A percentile compares a stretch with the other conserved stretches of the same genome.
Evolutionary conservation across 1,140 invertebrate species (phyloP).

Genomic region (Zaprionus lachaisei): DNA sequence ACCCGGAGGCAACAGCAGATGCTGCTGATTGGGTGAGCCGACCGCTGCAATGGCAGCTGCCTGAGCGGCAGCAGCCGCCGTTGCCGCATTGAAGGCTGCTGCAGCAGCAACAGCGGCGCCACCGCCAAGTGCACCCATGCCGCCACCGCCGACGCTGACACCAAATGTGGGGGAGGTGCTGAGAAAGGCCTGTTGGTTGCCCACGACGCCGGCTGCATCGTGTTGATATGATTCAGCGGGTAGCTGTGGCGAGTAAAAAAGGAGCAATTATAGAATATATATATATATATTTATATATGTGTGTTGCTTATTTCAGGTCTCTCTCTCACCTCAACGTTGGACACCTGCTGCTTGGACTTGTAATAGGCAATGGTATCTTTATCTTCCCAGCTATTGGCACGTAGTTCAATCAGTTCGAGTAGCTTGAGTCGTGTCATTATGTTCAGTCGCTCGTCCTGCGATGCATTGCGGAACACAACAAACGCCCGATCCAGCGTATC

Average conservation of each 20-base stretch:
- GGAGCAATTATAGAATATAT: background rate
- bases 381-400: constrained; percentile 93
- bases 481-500: constrained; percentile 89
- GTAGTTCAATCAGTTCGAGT: constrained; percentile 94
- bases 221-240: constrained; percentile 71
- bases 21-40: constrained; percentile 79
- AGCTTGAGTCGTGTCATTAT: constrained; percentile 92
- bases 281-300: background rate
- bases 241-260: constrained; percentile 37
- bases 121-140: constrained; percentile 41
- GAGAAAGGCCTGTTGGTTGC: constrained; percentile 73
- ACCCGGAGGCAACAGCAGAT: constrained; percentile 88
- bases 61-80: constrained; percentile 70
- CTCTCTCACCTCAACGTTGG: constrained; percentile 88
- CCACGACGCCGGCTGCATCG: constrained; percentile 58
- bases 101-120: constrained; percentile 42
- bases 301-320: background rate
- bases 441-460: constrained; percentile 92
- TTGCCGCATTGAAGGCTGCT: constrained; percentile 72
- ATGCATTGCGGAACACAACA: constrained; percentile 93
- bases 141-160: constrained; percentile 59
- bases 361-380: constrained; percentile 93
- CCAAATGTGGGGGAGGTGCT: constrained; percentile 84
- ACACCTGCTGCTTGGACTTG: constrained; percentile 88
- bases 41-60: constrained; percentile 80